Evolutionary conservation across 2,113 vertebrate species (phyloP), one percentile per base, ranked within the genome.

Genomic region (Oncorhynchus mykiss): DNA sequence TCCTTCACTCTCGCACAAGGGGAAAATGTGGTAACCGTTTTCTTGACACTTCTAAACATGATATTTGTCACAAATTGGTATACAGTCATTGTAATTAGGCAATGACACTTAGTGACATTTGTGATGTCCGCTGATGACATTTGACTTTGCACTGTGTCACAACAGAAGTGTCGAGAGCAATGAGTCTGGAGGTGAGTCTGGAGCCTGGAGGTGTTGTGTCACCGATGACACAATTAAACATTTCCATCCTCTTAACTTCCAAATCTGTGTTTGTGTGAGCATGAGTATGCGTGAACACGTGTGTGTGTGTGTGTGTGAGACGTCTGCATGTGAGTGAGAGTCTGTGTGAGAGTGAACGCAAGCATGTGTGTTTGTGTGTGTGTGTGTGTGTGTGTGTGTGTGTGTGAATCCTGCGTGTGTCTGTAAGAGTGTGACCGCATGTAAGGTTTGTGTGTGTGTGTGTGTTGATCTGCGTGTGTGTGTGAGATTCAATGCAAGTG

Each of bases 231-330:
- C 39, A 16, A 4, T 16, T 18, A 54, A 5, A 31, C 20, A 67
- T 18, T 34, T 31, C 1, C 39, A 20, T 18, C 5, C 2, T 7
- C 9, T 24, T 24, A 29, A 8, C 1, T 13, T 12, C 20, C 34
- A 49, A 18, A 39, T 39, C 1, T 20, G 27, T 45, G 67, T 69
- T 5, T 76, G 73, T 75, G 73, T 67, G 25, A 67, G 73, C 39
- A 11, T 11, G 39, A 45, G 39, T 67, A 24, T 54, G 62, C 27
- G 45, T 66, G 39, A 67, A 18, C 20, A 18, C 7, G 31, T 65
- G 69, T 48, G 25, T 45, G 67, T 69, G 62, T 51, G 62, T 66
- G 34, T 65, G 69, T 48, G 20, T 25, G 74, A 45, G 34, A 34
- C 7, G 34, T 34, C 6, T 7, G 34, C 34, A 34, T 34, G 34